Base-by-base conservation (phyloP, 2,888 invertebrate genomes). In the Stenurella melanura region DNA sequence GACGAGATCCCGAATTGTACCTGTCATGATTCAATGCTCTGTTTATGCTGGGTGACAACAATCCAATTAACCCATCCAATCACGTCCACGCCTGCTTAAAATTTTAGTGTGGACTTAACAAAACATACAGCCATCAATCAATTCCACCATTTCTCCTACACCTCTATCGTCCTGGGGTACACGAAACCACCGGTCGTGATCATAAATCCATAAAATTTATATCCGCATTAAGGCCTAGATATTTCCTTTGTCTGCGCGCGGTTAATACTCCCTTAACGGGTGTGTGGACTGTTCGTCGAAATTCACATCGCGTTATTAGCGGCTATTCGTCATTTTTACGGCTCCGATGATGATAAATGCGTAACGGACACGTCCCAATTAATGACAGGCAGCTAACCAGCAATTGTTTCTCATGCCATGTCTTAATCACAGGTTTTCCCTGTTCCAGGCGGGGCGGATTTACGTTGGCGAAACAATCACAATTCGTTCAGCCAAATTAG, bases 191-290 rank as follows among this genome's bases (percentile, higher is more conserved):
- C n/a, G 61, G 38, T 42, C 71, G 50, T 15, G 60, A 60, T 60
- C 50, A 19, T 71, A 71, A 61, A 61, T 71, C 71, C 71, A 19
- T 60, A 63, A 61, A 71, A 71, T 71, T 71, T 71, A 71, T 71
- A 60, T 50, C 71, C 26, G 50, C 21, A 42, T 42, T 21, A 42
- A 26, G 61, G 15, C 50, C 63, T 50, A 50, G 30, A 71, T 21
- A 42, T 61, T 38, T 64, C 64, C 50, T 66, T 66, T 10, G 18
- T 9, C 50, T 19, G n/a, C 66, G 11, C n/a, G 42, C 12, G 50
- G 15, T 66, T 50, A 18, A 50, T 21, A 50, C 17, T 30, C 12
- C 30, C 63, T 30, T 63, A n/a, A n/a, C n/a, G n/a, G n/a, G n/a
- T n/a, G 38, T 7, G 12, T 11, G 30, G 30, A 34, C n/a, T 57